Conservation (phyloP, 2,797 vertebrate genomes). For the Lepilemur septentrionalis region DNA sequence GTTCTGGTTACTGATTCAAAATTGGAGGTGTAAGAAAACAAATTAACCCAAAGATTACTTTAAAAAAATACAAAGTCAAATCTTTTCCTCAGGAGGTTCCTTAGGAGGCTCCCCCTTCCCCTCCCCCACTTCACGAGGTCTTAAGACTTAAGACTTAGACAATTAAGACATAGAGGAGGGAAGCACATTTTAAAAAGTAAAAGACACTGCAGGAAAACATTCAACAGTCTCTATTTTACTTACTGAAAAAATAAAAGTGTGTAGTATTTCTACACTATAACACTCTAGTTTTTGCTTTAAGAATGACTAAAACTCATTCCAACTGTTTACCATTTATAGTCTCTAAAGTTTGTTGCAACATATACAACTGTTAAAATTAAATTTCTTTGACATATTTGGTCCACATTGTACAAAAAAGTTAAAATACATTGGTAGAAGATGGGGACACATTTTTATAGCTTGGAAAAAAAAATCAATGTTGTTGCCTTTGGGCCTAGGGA, state of each 20-base stretch:
- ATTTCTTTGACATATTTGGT: slow-evolving; percentile 67
- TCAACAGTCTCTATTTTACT: neutral
- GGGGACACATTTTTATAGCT: slow-evolving; percentile 55
- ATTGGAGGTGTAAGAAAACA: slow-evolving; percentile 59
- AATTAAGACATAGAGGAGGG: slow-evolving; percentile 15
- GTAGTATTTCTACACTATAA: neutral
- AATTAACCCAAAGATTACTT: slow-evolving; percentile 43
- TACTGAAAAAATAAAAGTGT: neutral
- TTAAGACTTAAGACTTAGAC: too few relatives aligned
- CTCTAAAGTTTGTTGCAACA: slow-evolving; percentile 43
- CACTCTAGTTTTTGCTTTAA: neutral
- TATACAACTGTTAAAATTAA: slow-evolving; percentile 56
- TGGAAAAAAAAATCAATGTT: slow-evolving; percentile 70
- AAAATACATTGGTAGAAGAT: slow-evolving; percentile 57
- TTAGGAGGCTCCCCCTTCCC: too few relatives aligned
- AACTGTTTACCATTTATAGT: slow-evolving; percentile 25
- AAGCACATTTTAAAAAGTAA: slow-evolving; percentile 34
- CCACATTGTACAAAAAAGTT: slow-evolving; percentile 53
- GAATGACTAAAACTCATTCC: slow-evolving; percentile 23
- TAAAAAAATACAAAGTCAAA: slow-evolving; percentile 40
- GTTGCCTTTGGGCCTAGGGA: slow-evolving; percentile 30
- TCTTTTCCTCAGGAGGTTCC: neutral
- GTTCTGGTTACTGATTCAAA: slow-evolving; percentile 62
- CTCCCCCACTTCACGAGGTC: neutral
- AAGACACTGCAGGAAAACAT: neutral